Evolutionary conservation across 2,113 vertebrate genomes (phyloP).

Genomic region (Trochalopteron elliotii): DNA sequence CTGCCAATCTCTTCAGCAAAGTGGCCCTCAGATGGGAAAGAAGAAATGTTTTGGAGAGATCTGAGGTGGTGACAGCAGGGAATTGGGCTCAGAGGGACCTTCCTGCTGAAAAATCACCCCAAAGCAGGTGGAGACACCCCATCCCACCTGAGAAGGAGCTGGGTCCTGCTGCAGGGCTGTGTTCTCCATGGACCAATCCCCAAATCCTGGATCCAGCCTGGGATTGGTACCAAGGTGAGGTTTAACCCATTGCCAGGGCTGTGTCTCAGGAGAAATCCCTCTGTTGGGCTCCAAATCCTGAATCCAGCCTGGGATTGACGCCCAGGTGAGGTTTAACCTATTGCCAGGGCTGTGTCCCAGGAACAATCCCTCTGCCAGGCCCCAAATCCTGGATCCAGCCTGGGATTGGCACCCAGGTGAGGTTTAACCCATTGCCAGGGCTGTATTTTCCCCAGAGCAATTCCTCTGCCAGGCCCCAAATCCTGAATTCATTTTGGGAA

Average conservation of each 20-base stretch:
- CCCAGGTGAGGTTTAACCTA: neutral
- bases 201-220: neutral
- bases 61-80: neutral
- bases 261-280: neutral
- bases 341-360: rapidly evolving
- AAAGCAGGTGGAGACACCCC: neutral
- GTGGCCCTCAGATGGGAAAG: neutral
- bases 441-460: no score
- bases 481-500: neutral
- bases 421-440: neutral
- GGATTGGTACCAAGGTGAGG: neutral
- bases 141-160: neutral
- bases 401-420: neutral
- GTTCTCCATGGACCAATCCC: neutral
- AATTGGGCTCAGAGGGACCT: neutral
- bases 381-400: neutral
- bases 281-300: rapidly evolving
- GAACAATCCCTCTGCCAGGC: neutral
- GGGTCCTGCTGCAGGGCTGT: neutral
- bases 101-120: neutral
- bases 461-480: neutral
- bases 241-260: neutral
- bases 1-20: neutral
- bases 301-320: neutral
- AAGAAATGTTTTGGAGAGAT: neutral